Evolutionary conservation across 1,140 invertebrate species (phyloP), one percentile per base, ranked within the genome.

Genomic region (Trichonephila inaurata): DNA sequence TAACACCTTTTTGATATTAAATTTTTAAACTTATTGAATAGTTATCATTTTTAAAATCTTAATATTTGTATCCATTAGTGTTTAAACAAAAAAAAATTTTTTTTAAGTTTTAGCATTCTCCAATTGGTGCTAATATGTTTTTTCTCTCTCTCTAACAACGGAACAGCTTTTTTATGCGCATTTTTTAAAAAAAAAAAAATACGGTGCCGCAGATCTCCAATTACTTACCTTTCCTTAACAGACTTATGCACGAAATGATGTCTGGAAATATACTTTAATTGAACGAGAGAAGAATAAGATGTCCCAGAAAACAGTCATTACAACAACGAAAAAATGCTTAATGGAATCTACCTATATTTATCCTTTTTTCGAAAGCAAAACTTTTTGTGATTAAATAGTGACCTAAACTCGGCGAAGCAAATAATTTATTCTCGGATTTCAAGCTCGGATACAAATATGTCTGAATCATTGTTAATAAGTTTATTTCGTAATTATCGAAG

Each of bases 381-480:
- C 28, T 77, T 77, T 77, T 40, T 40, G 72, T 18, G 66, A 77
- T 77, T 33, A 18, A 77, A 77, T 77, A 77, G 24, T 77, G 72
- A 77, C 72, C 72, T 77, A 33, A 40, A 77, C 72, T 77, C 33
- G 40, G 33, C 18, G 72, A 21, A 77, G 72, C 72, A 28, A 77
- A 33, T 77, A 77, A 77, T 33, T 77, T 77, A 77, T 77, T 77
- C 72, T 77, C 18, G 72, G 72, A 24, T 69, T 69, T 69, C 66
- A 69, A 69, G 66, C 24, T 24, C 24, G 66, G 12, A 24, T 33
- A 77, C 33, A 28, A 77, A 77, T 77, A 33, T 77, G 72, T 77
- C 72, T 77, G 72, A 77, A 77, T 33, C 72, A 77, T 77, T 77
- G 72, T 77, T 77, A 77, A 77, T 77, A 77, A 77, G 28, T 77